A percentile compares a stretch with the other conserved stretches of the same genome.
Conservation (phyloP, 35 echinoderm and acorn worm species). For the Apostichopus parvimensis region DNA sequence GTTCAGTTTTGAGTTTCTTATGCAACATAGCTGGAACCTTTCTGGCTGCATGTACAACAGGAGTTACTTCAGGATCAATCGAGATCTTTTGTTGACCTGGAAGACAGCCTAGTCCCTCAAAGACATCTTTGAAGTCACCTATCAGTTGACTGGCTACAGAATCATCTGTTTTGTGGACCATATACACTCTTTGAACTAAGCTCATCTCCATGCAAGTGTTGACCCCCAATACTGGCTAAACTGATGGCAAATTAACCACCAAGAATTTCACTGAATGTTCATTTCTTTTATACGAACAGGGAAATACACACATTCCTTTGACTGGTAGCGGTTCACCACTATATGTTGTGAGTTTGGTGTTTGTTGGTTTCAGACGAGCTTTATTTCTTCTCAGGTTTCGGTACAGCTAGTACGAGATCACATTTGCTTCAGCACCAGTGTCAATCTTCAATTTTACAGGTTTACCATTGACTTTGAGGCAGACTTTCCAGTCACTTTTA, state of each 20-base stretch:
- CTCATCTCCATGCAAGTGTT: no score
- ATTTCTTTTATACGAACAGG: background rate
- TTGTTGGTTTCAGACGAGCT: background rate
- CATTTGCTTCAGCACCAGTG: conserved; percentile 16
- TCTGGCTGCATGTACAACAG: conserved; percentile 53
- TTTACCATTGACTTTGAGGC: background rate
- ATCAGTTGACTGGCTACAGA: no score
- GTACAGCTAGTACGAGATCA: background rate
- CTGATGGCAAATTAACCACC: background rate
- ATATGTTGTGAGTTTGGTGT: background rate
- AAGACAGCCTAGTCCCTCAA: conserved; percentile 17
- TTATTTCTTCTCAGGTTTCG: background rate
- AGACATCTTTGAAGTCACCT: background rate
- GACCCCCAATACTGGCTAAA: background rate
- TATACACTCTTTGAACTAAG: no score
- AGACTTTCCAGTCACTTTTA: background rate
- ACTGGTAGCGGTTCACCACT: background rate
- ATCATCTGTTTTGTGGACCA: no score
- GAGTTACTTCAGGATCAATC: conserved; percentile 11
- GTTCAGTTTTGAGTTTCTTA: conserved; percentile 62
- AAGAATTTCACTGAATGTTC: background rate
- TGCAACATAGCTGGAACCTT: conserved; percentile 55
- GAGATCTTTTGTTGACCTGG: conserved; percentile 20
- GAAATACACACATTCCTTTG: background rate
- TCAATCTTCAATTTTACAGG: background rate